Base-by-base conservation (phyloP, 2,888 invertebrate species). In the Himalopsyche tibetana region DNA sequence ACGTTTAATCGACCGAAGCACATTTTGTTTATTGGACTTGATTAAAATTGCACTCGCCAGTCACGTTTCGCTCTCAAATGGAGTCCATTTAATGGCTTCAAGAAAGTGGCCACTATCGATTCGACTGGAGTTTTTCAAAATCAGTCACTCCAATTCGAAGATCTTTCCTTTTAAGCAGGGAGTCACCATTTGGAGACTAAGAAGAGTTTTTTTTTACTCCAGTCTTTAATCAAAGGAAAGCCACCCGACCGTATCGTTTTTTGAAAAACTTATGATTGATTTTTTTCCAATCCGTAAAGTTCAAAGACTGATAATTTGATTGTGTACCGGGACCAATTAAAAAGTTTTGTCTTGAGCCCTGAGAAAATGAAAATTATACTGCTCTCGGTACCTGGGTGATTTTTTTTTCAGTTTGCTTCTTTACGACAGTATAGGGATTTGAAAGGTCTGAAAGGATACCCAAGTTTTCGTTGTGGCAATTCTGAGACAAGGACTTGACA, bases 221-320 rank as follows among this genome's bases (percentile, higher is more conserved):
- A 74, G 28, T 36, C 28, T 74, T 74, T 74, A 74, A 74, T 74
- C 74, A 74, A 74, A 74, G 74, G 11, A 36, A 36, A 74, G 36
- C 74, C 38, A 74, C 36, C 36, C 28, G 36, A 74, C 12, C 74
- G 8, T 74, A 74, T 36, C 74, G 74, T 74, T 74, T 74, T 36
- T 74, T 74, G 15, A 36, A 74, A 74, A 74, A 74, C 74, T 74
- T 74, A 74, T 74, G 74, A 74, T 74, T 74, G 74, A 74, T 74
- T 74, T 74, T 74, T 74, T 74, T 74, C 74, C 74, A 36, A 74
- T 74, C 74, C 74, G 74, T 74, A 74, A 74, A 74, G 74, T 74
- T 74, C 36, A 15, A 38, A 74, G 74, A 74, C 74, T 74, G 74
- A 74, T 74, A 74, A 74, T 74, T 74, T 74, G 74, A 74, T 74